A percentile compares a stretch with the other conserved stretches of the same genome.
Evolutionary conservation across 2,888 invertebrate species (phyloP).

Genomic region (Enoplolaimus lenunculus): DNA sequence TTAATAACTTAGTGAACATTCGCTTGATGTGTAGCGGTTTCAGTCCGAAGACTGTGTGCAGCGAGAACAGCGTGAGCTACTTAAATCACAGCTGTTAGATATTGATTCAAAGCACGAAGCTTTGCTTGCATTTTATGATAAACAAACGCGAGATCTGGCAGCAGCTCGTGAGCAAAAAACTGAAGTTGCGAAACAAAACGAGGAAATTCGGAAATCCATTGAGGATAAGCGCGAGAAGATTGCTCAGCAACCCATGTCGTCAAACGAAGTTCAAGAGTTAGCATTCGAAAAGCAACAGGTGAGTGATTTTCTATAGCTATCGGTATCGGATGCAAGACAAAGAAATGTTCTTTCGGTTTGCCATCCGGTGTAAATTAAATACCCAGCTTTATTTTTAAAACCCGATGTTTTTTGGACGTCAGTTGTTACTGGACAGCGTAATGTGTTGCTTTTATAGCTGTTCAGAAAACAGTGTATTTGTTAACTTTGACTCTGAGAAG

Average conservation of each 20-base stretch:
- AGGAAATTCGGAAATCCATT: background rate
- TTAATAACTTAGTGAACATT: no score
- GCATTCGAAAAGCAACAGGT: background rate
- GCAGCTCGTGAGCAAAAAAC: background rate
- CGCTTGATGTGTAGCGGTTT: no score
- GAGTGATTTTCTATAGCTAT: no score
- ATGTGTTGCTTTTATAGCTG: no score
- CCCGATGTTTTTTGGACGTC: no score
- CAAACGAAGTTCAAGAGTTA: background rate
- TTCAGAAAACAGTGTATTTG: no score
- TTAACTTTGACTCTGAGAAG: no score
- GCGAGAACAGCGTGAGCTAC: background rate
- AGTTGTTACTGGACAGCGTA: no score
- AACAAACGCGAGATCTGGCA: background rate
- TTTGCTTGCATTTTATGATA: background rate
- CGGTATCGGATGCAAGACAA: no score
- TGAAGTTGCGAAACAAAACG: background rate
- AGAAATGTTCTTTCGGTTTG: no score
- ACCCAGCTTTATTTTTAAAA: no score
- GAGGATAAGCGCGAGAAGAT: background rate
- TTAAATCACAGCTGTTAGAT: background rate
- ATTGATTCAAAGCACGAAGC: background rate
- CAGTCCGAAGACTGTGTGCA: background rate
- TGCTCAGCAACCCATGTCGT: background rate
- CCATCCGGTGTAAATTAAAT: no score